Evolutionary conservation across 2,113 vertebrate species (phyloP).

Genomic region (Gasterosteus nipponicus): DNA sequence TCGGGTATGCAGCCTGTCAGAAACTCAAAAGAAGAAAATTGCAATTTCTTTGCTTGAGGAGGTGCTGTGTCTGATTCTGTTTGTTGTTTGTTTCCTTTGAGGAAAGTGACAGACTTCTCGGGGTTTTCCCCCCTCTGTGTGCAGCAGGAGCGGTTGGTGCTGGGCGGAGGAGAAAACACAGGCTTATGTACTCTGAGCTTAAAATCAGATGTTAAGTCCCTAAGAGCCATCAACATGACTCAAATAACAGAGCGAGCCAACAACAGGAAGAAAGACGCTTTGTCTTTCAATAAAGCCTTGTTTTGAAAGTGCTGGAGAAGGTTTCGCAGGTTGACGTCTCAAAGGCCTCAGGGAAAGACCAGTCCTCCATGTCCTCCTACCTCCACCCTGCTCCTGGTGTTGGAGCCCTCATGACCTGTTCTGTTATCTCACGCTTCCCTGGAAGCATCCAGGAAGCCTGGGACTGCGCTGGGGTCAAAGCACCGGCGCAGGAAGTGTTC

Average conservation of each 20-base stretch:
- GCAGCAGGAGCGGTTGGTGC: conserved; percentile 4
- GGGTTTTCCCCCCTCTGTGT: conserved; percentile 42
- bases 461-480: conserved; percentile 52
- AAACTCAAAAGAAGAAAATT: conserved; percentile 72
- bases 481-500: conserved; percentile 42
- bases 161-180: conserved; percentile 18
- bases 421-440: conserved; percentile 48
- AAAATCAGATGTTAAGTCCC: conserved; percentile 61
- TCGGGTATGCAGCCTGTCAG: conserved; percentile 61
- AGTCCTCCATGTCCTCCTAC: conserved; percentile 17
- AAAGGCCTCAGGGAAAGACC: conserved; percentile 5
- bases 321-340: conserved; percentile 21
- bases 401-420: conserved; percentile 27
- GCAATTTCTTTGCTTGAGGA: conserved; percentile 62
- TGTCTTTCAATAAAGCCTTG: too few relatives aligned
- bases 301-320: background rate
- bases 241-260: conserved; percentile 31
- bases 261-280: conserved; percentile 3
- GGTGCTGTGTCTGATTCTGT: conserved; percentile 51
- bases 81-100: conserved; percentile 35
- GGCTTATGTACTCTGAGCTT: conserved; percentile 33
- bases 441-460: conserved; percentile 62
- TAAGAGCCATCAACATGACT: conserved; percentile 30
- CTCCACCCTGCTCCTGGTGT: conserved; percentile 3
- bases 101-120: conserved; percentile 59